A percentile compares a stretch with the other conserved stretches of the same genome.
Conservation (phyloP, 2,888 invertebrate species). For the Charanyca ferruginea region DNA sequence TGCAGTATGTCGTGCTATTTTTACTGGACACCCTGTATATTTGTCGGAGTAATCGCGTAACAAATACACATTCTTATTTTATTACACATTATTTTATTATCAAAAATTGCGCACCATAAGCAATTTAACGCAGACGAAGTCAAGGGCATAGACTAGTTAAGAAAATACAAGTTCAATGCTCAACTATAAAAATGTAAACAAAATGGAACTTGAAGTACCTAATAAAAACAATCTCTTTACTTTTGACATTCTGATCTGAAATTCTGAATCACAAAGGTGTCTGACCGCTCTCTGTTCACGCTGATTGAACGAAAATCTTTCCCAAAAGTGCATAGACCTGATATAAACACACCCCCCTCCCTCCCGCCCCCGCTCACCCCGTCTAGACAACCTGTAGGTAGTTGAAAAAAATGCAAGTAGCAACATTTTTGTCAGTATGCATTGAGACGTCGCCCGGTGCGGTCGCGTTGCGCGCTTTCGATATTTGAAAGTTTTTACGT, state of each 20-base stretch:
- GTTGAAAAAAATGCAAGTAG: conserved; percentile 21
- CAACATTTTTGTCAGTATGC: conserved; percentile 53
- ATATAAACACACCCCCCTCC: conserved; percentile 17
- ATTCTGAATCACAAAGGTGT: conserved; percentile 39
- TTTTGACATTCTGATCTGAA: conserved; percentile 9
- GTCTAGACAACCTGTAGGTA: conserved; percentile 65
- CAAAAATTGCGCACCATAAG: no score
- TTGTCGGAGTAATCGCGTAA: no score
- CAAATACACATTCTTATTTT: no score
- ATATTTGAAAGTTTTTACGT: conserved; percentile 43
- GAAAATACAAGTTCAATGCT: conserved; percentile 15
- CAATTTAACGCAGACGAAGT: no score
- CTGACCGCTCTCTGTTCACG: conserved; percentile 42
- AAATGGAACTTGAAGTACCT: background rate
- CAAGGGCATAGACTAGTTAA: no score
- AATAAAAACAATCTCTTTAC: conserved; percentile 25
- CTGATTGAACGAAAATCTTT: conserved; percentile 48
- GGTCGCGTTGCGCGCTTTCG: conserved; percentile 47
- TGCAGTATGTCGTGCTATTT: no score
- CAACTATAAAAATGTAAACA: conserved; percentile 8
- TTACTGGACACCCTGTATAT: no score
- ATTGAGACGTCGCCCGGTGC: conserved; percentile 3
- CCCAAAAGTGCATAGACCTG: conserved; percentile 60
- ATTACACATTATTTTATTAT: no score
- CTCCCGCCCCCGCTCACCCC: conserved; percentile 8